Base-by-base conservation (phyloP, 2,797 vertebrate genomes). In the Sylvia borin region DNA sequence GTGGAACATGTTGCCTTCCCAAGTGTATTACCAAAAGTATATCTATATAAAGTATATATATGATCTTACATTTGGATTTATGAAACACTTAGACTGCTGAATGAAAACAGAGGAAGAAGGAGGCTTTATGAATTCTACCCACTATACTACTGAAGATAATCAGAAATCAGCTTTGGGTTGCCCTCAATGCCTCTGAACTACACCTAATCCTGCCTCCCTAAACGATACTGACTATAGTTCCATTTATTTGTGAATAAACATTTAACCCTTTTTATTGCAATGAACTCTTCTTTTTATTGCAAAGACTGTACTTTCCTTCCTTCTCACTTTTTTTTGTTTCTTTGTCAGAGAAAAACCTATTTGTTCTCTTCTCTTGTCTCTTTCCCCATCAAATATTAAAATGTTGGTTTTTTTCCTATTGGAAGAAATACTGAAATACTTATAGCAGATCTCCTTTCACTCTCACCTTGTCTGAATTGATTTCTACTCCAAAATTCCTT, bases 401-500 rank as follows among this genome's bases (percentile, higher is more conserved):
- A 73, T 29, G 19, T 32, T 50, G 21, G 10, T 32, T 26, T 67
- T 55, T 62, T 54, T 8, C 9, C 11, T 25, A 4, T 9, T 70
- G 26, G 15, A 81, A 45, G 71, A 88, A 87, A 58, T 25, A 32
- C 19, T 26, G 40, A 95, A 91, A 85, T 67, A 31, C 29, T 40
- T 64, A 12, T 62, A 40, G 43, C 20, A 88, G 54, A 36, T 88
- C 11, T 22, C 5, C 16, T 89, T 95, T 87, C 45, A 61, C 13
- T 82, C 51, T 77, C 43, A 71, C 58, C 58, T 87, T 61, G 17
- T 62, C 65, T 62, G 22, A 92, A 82, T 42, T 83, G 10, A 58
- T 80, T 89, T 75, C 74, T n/a, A n/a, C 22, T 90, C 32, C 82
- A 91, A 86, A 79, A 26, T 57, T 96, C 79, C 47, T 75, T 83